Evolutionary conservation across 2,113 vertebrate species (phyloP).

Genomic region (Forbesichthys agassizii): DNA sequence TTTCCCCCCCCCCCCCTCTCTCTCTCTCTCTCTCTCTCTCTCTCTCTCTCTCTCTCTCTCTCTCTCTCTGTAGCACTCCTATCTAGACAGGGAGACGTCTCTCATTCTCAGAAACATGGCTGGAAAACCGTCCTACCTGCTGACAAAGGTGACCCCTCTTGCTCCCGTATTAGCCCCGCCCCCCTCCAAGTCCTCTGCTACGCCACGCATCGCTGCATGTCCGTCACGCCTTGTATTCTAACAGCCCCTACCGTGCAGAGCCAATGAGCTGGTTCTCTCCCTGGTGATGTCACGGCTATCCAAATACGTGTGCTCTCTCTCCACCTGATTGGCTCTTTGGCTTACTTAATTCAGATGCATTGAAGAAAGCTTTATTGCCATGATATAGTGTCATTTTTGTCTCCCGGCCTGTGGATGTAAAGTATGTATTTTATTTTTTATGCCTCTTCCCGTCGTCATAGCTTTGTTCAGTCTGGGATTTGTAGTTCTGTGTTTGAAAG

Average conservation of each 20-base stretch:
- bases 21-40: neutral
- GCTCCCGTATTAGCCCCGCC: slow-evolving; percentile 50
- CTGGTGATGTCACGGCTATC: neutral
- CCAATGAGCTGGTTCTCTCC: slow-evolving; percentile 35
- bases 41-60: neutral
- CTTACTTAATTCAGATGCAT: neutral
- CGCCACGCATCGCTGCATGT: slow-evolving; percentile 55
- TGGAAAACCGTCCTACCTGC: slow-evolving; percentile 98
- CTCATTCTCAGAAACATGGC: slow-evolving; percentile 99
- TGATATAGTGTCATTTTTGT: slow-evolving; percentile 1
- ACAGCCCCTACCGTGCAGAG: neutral
- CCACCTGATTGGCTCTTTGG: no score
- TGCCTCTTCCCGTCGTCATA: neutral
- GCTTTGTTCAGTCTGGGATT: neutral
- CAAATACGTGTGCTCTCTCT: no score
- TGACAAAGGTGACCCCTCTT: slow-evolving; percentile 94
- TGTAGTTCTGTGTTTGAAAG: no score
- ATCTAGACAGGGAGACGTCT: slow-evolving; percentile 99
- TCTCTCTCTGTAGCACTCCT: slow-evolving; percentile 93
- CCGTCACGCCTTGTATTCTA: slow-evolving; percentile 31
- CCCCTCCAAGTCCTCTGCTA: slow-evolving; percentile 31
- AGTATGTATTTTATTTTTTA: neutral
- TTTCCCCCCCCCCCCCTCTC: no score
- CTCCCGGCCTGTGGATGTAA: neutral
- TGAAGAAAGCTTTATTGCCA: neutral